Evolutionary conservation across 2,797 vertebrate genomes (phyloP), one percentile per base, ranked within the genome.

Genomic region (Diceros bicornis): DNA sequence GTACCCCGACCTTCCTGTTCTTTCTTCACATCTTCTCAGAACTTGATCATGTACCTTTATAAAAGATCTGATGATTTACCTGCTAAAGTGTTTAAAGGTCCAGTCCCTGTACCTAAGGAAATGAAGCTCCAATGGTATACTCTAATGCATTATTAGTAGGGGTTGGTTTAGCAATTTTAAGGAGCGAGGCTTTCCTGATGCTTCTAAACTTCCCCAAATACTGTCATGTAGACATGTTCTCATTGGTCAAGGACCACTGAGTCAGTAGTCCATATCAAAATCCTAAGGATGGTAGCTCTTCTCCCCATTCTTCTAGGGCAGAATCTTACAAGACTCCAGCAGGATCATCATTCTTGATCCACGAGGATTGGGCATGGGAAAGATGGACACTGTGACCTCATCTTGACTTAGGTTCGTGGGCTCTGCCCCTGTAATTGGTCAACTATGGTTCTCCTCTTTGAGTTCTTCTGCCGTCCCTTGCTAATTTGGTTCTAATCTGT

Each of bases 171-270:
- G 37, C 55, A 78, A 32, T 91, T 78, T 52, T 77, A 50, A 18
- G 61, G 27, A 78, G 4, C 59, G 52, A 81, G 34, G 34, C n/a
- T 86, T 90, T 81, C 52, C 62, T 81, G 17, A 74, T 79, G 61
- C 34, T 95, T 77, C 52, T 68, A 44, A 74, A 91, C 87, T 71
- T 89, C 44, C n/a, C 66, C 4, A 66, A 96, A 57, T 82, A 50
- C 29, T 71, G 1, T 57, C 47, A 25, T 29, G 9, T 37, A 91
- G 50, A 41, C 59, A 47, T 52, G 14, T 66, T 72, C 47, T 50
- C n/a, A 52, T 17, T 37, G 47, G 14, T 59, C 27, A 92, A 61
- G 59, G 83, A 94, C 16, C 41, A 21, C 55, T 57, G 34, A 52
- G 50, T 81, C 27, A 27, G 6, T 2, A 18, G 52, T 71, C 27